Percentiles rank a stretch among this genome's conserved stretches.
Conservation (phyloP, 2,888 invertebrate species). For the Cheilosia vernalis region DNA sequence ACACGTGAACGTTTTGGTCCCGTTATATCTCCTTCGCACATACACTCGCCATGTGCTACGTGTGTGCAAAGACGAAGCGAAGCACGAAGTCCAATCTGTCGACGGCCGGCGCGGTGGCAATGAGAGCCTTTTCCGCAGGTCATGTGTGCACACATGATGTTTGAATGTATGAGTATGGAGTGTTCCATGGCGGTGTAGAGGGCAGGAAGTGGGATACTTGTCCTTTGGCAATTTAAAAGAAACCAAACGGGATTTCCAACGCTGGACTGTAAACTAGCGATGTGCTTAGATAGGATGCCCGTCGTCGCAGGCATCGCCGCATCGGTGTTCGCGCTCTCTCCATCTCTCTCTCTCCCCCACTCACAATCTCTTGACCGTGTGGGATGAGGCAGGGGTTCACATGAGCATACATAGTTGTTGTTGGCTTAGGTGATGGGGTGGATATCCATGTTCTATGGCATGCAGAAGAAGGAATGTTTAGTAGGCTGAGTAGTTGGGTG, state of each 20-base stretch:
- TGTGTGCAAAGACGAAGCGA: slow-evolving; percentile 19
- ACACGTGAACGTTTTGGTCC: slow-evolving; percentile 70
- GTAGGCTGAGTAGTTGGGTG: slow-evolving; percentile 5
- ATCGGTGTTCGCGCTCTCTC: slow-evolving; percentile 20
- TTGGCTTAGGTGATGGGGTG: neutral
- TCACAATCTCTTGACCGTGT: slow-evolving; percentile 56
- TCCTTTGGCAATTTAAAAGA: slow-evolving; percentile 75
- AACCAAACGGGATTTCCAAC: slow-evolving; percentile 63
- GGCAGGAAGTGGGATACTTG: slow-evolving; percentile 64
- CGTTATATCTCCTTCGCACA: slow-evolving; percentile 57
- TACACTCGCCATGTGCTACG: slow-evolving; percentile 15
- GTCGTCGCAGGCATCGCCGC: slow-evolving; percentile 23
- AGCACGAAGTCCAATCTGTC: slow-evolving; percentile 50
- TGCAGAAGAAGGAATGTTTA: slow-evolving; percentile 41
- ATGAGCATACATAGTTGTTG: slow-evolving; percentile 1
- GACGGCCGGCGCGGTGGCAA: neutral
- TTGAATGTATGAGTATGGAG: slow-evolving; percentile 48
- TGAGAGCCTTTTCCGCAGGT: slow-evolving; percentile 48
- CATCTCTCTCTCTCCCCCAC: neutral
- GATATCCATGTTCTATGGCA: slow-evolving; percentile 4
- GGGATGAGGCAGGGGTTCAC: slow-evolving; percentile 12
- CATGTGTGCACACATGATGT: slow-evolving; percentile 59
- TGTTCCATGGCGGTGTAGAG: slow-evolving; percentile 4
- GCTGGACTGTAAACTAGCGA: slow-evolving; percentile 71
- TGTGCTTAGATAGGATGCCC: slow-evolving; percentile 64